A percentile compares a stretch with the other conserved stretches of the same genome.
Conservation (phyloP, 2,113 vertebrate species). For the Gymnocephalus cernua region DNA sequence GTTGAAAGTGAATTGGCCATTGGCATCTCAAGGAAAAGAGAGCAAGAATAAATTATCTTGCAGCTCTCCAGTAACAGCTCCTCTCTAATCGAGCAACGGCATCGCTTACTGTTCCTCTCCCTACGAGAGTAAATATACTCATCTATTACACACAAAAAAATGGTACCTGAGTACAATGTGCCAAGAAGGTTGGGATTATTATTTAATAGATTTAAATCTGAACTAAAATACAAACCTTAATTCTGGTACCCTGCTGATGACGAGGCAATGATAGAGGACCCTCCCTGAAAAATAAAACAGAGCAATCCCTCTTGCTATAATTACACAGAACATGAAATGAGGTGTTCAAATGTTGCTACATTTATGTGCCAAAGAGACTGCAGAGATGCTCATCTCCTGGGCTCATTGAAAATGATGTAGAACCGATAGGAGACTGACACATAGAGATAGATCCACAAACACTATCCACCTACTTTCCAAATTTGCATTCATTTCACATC, state of each 20-base stretch:
- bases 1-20: slow-evolving; percentile 43
- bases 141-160: slow-evolving; percentile 76
- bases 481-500: slow-evolving; percentile 80
- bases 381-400: slow-evolving; percentile 51
- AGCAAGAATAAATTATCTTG: slow-evolving; percentile 72
- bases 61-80: slow-evolving; percentile 74
- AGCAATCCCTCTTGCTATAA: slow-evolving; percentile 48
- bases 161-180: slow-evolving; percentile 53
- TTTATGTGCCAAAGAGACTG: slow-evolving; percentile 45
- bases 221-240: slow-evolving; percentile 45
- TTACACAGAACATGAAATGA: slow-evolving; percentile 59
- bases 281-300: slow-evolving; percentile 36
- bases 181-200: slow-evolving; percentile 58
- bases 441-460: slow-evolving; percentile 68
- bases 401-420: slow-evolving; percentile 55
- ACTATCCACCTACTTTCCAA: slow-evolving; percentile 67
- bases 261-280: slow-evolving; percentile 2
- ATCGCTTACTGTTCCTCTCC: slow-evolving; percentile 64
- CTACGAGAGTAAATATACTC: slow-evolving; percentile 72
- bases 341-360: slow-evolving; percentile 50
- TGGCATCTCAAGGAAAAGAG: slow-evolving; percentile 51
- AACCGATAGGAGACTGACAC: slow-evolving; percentile 66
- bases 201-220: slow-evolving; percentile 67
- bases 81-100: slow-evolving; percentile 69
- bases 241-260: slow-evolving; percentile 34